These are phyloP conservation scores for Heliconius ethilla DNA, from an alignment of 2,888 invertebrate genomes.

Conservation along the genomic window DNA sequence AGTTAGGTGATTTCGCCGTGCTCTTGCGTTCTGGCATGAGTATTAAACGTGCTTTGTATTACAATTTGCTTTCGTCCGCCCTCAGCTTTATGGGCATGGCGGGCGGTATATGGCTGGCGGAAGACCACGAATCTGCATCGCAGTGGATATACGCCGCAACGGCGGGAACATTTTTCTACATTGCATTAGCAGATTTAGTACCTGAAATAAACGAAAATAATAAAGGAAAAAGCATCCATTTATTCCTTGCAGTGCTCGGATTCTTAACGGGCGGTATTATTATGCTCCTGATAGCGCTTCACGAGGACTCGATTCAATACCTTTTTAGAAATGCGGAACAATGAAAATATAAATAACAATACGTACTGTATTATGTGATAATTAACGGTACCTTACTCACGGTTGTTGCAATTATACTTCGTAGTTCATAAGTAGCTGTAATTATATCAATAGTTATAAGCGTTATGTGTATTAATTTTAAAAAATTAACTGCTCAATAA, in stretches of 20 bases:
- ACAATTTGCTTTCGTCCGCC: conserved; percentile 88
- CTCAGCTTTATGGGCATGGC: conserved; percentile 90
- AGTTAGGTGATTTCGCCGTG: conserved; percentile 91
- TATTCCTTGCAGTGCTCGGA: conserved; percentile 85
- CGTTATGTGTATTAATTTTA: conserved; percentile 23
- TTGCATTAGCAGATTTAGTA: conserved; percentile 90
- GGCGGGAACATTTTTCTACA: conserved; percentile 91
- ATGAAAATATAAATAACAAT: conserved; percentile 51
- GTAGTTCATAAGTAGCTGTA: conserved; percentile 49
- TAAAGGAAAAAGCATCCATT: conserved; percentile 77
- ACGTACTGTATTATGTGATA: conserved; percentile 52
- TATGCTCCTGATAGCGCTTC: conserved; percentile 88
- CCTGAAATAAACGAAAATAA: conserved; percentile 83
- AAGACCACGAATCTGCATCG: conserved; percentile 85
- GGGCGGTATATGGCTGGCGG: conserved; percentile 86
- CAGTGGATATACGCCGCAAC: conserved; percentile 91
- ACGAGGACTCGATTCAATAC: conserved; percentile 83
- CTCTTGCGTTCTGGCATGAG: conserved; percentile 89
- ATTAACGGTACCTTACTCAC: conserved; percentile 44
- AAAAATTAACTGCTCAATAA: conserved; percentile 35
- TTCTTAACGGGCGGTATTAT: conserved; percentile 86
- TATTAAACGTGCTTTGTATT: conserved; percentile 85
- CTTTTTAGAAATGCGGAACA: conserved; percentile 75
- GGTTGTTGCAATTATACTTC: conserved; percentile 58
- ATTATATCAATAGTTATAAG: conserved; percentile 29